These are phyloP conservation scores for Meteorus sp. DNA, from an alignment of 1,140 invertebrate genomes.

Conservation along the genomic window DNA sequence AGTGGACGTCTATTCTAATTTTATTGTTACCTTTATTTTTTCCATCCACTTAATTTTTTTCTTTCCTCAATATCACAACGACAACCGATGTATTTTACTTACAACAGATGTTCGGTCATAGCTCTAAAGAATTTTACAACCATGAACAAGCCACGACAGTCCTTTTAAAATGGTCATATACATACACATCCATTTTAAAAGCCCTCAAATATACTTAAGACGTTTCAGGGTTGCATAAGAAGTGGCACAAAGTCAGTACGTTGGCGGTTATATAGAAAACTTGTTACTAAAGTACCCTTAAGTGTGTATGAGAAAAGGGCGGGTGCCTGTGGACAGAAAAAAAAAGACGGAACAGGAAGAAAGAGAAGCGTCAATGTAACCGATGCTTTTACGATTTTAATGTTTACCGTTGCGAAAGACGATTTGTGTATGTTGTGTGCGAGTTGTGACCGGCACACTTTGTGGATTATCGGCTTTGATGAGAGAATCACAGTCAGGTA, in stretches of 20 bases:
- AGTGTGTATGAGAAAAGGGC: no score
- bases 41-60: no score
- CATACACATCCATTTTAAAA: constrained; percentile 15
- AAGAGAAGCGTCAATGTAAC: no score
- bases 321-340: no score
- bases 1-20: no score
- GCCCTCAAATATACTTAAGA: constrained; percentile 26
- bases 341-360: no score
- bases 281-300: no score
- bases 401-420: constrained; percentile 12
- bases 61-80: not conserved
- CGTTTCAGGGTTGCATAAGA: constrained; percentile 25
- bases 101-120: constrained; percentile 40
- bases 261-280: no score
- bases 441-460: constrained; percentile 29
- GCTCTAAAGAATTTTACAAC: constrained; percentile 46
- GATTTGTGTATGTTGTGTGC: no score
- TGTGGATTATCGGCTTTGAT: constrained; percentile 37
- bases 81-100: constrained; percentile 42
- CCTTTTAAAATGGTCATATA: not conserved
- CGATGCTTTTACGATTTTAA: not conserved
- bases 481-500: constrained; percentile 19
- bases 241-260: constrained; percentile 25
- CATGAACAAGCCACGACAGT: constrained; percentile 28
- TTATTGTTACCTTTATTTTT: no score